Base-by-base conservation (phyloP, 2,113 vertebrate species). In the Meleagris gallopavo region DNA sequence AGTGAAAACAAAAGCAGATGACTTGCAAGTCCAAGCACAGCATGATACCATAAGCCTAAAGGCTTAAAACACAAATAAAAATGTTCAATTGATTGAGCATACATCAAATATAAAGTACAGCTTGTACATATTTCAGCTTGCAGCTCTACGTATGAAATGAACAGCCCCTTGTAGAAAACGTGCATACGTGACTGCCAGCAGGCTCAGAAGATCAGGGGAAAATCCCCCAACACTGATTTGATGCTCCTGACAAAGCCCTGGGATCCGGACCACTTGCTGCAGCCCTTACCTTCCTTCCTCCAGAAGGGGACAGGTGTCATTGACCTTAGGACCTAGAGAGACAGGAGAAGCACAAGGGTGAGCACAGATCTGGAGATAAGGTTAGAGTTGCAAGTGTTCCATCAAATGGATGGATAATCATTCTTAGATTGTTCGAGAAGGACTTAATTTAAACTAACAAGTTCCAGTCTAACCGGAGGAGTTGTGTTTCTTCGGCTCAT, bases 101-200 rank as follows among this genome's bases (percentile, higher is more conserved):
- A 38, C 0, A 4, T 46, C 45, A 89, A 79, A 67, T 19, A 54
- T 16, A 32, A 6, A 19, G 8, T 10, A 58, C 48, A 83, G 40
- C 22, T 58, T 64, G 24, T 36, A 43, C 9, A 14, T 7, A 14
- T 17, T 79, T 73, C 32, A 70, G 45, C 36, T 71, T 45, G 54
- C 16, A 43, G 25, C 7, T 62, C 11, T 67, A 3, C 8, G 27
- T 71, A 3, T 10, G 41, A 43, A 74, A 17, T 34, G 46, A 69
- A 29, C 10, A 54, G 36, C 19, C 14, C 5, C 2, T n/a, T 20
- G 57, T 48, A 76, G 52, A 58, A 55, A 50, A 36, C 0, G 0
- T 7, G 10, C 5, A 34, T 17, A 34, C 34, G 13, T 71, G 55
- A 71, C 20, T 6, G 65, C 48, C n/a, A 40, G 55, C 57, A 90